These are phyloP conservation scores for Chrysomallon squamiferum DNA, from an alignment of 1,140 invertebrate species.

Conservation along the genomic window DNA sequence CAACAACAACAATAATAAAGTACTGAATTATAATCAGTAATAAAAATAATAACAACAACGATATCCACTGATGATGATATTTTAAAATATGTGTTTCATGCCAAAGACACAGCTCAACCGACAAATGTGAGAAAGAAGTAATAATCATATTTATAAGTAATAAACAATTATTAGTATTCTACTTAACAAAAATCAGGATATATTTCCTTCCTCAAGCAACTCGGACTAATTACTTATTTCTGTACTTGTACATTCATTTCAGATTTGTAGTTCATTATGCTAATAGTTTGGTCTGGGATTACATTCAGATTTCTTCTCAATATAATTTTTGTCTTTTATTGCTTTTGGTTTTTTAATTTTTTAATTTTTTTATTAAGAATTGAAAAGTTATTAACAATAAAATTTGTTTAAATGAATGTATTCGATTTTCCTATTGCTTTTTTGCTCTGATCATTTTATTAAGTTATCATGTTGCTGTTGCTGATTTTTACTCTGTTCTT, in stretches of 20 bases:
- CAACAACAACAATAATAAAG: not conserved
- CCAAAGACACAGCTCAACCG: not conserved
- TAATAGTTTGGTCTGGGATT: not conserved
- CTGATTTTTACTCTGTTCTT: too few species aligned
- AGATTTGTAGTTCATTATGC: not conserved
- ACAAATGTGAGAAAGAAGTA: not conserved
- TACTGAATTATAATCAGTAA: not conserved
- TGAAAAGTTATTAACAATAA: too few species aligned
- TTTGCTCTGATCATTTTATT: too few species aligned
- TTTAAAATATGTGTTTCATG: not conserved
- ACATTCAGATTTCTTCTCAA: too few species aligned
- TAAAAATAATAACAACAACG: not conserved
- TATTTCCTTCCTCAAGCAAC: not conserved
- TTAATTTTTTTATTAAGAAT: too few species aligned
- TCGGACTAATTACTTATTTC: not conserved
- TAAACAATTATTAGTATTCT: too few species aligned
- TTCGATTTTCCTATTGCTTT: too few species aligned
- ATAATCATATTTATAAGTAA: not conserved
- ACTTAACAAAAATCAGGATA: not conserved
- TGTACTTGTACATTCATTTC: not conserved
- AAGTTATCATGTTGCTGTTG: too few species aligned
- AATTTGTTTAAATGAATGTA: too few species aligned
- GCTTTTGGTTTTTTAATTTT: too few species aligned
- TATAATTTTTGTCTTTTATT: too few species aligned
- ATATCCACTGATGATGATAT: not conserved